Base-by-base conservation (phyloP, 2,113 vertebrate genomes). In the Crotalus horridus region DNA sequence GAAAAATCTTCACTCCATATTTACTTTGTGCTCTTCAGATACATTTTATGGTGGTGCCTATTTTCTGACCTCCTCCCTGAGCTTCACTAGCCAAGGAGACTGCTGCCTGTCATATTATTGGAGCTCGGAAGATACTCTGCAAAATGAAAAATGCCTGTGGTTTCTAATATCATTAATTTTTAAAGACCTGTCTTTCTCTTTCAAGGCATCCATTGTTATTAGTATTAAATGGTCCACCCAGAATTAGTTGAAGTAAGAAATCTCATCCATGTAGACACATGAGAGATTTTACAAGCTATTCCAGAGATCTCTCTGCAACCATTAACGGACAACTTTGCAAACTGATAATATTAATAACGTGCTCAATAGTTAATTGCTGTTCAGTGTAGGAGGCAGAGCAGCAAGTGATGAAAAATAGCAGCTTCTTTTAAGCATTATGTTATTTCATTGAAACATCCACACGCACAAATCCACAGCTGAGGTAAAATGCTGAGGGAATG, bases 271-370 rank as follows among this genome's bases (percentile, higher is more conserved):
- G 33, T 81, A 81, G 33, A 9, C 33, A 9, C 74, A 81, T 43
- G 10, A 55, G 15, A 43, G 6, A 74, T 55, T 90, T 96, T 96
- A 61, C 93, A 97, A 97, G 96, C 96, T 97, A 96, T 95, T 96
- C 69, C 96, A 95, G 96, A 96, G 95, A 96, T 97, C 90, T 95
- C 97, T 96, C 95, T 97, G 96, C 96, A 92, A 94, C 94, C 91
- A 93, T 96, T 96, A 96, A 96, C 91, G 93, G 94, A 97, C 96
- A 95, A 85, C 95, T 97, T 96, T 96, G 95, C 95, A 97, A 97
- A 98, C 96, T 97, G 97, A 97, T 97, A 94, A 93, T 94, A 96
- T 97, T 95, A 96, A 95, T 43, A 92, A 96, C 94, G 74, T 51
- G 64, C 94, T 94, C 94, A 92, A 92, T 95, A 95, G 90, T 93